Conservation (phyloP, 2,113 vertebrate species). For the Hiodon alosoides region DNA sequence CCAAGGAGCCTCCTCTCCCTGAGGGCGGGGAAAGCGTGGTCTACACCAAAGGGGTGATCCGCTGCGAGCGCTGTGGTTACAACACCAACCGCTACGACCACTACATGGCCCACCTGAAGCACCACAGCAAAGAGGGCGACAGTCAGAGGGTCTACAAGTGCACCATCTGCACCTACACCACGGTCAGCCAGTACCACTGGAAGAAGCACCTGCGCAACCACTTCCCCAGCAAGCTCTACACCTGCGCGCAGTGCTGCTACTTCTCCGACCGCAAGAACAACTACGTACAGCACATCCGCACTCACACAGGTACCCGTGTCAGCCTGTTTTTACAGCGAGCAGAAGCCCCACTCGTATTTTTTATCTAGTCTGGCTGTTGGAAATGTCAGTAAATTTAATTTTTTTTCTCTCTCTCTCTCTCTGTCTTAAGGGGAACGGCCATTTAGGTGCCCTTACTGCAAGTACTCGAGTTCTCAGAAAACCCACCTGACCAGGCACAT, state of each 20-base stretch:
- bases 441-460: constrained; percentile 87
- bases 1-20: constrained; percentile 43
- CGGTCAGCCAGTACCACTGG: constrained; percentile 97
- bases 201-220: constrained; percentile 97
- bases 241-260: constrained; percentile 91
- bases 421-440: constrained; percentile 82
- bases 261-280: constrained; percentile 98
- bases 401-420: neutral
- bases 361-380: neutral
- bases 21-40: constrained; percentile 59
- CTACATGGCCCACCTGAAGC: constrained; percentile 92
- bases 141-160: constrained; percentile 89
- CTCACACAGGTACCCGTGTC: constrained; percentile 80
- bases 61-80: constrained; percentile 92
- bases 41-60: constrained; percentile 84
- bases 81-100: constrained; percentile 97
- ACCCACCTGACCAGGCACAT: constrained; percentile 95
- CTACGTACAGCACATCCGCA: constrained; percentile 95
- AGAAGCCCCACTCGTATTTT: neutral
- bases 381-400: neutral
- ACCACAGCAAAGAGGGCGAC: constrained; percentile 83
- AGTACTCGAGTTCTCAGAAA: constrained; percentile 98
- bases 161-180: constrained; percentile 91
- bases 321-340: neutral
- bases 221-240: constrained; percentile 94